Percentiles rank a stretch among this genome's conserved stretches.
phyloP scores from a whole-genome alignment of 2,888 invertebrate genomes.

The Drosophila nr. medialis region DNA sequence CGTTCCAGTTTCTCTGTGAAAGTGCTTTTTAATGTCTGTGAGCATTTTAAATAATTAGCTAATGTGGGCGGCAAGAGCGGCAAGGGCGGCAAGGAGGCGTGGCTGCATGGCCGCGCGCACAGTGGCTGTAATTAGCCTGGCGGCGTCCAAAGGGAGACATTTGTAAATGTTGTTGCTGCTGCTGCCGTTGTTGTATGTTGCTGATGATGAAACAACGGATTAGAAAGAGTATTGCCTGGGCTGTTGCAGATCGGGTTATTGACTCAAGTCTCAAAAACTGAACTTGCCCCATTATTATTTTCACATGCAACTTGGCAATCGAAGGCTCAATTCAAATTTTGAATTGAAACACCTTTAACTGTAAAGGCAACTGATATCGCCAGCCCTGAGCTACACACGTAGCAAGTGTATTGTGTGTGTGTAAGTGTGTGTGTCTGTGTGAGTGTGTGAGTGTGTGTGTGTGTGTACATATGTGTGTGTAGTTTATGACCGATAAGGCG shows the following conservation, averaged over 20 bases:
- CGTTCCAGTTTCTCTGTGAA: slow-evolving; percentile 62
- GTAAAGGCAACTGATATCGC: slow-evolving; percentile 2
- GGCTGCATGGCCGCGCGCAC: background rate
- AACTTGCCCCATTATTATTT: background rate
- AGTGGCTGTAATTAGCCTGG: slow-evolving; percentile 59
- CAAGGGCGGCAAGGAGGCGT: slow-evolving; percentile 6
- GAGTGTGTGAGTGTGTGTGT: background rate
- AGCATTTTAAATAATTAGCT: slow-evolving; percentile 80
- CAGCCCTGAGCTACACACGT: background rate
- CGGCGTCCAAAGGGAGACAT: slow-evolving; percentile 56
- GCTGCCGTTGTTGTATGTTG: slow-evolving; percentile 5
- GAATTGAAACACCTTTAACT: slow-evolving; percentile 43
- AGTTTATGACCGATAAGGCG: slow-evolving; percentile 56
- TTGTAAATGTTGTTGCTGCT: slow-evolving; percentile 32
- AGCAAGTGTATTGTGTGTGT: background rate
- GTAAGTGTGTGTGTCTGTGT: background rate
- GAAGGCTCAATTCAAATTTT: slow-evolving; percentile 31
- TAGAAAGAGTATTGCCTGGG: slow-evolving; percentile 10
- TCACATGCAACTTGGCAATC: slow-evolving; percentile 11
- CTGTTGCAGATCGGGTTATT: slow-evolving; percentile 9
- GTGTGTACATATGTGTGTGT: slow-evolving; percentile 9
- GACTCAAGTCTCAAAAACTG: background rate
- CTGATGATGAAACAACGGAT: slow-evolving; percentile 3
- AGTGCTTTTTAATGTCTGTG: slow-evolving; percentile 78
- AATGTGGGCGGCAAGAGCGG: slow-evolving; percentile 43